phyloP scores from a whole-genome alignment of 2,888 invertebrate genomes.

The Pomacea canaliculata region DNA sequence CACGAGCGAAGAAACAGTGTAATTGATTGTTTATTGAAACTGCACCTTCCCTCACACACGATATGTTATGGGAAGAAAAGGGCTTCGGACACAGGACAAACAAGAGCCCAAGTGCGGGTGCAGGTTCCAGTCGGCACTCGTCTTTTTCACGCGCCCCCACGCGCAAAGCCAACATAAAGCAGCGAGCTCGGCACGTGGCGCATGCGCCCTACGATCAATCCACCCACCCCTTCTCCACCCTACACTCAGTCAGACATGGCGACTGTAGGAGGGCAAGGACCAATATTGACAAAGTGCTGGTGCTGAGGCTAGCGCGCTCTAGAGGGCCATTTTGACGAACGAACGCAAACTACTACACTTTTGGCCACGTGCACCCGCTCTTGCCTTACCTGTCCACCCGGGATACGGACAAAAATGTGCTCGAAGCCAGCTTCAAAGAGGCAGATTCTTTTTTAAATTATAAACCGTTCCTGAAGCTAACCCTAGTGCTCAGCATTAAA shows the following conservation, averaged over 20 bases:
- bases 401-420: too few relatives aligned
- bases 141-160: slow-evolving; percentile 7
- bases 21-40: too few relatives aligned
- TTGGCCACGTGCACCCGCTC: slow-evolving; percentile 1
- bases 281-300: slow-evolving; percentile 11
- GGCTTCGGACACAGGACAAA: neutral
- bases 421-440: too few relatives aligned
- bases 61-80: neutral
- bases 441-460: too few relatives aligned
- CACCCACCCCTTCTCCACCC: neutral
- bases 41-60: neutral
- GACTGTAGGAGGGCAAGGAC: neutral
- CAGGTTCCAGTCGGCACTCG: neutral
- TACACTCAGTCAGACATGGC: too few relatives aligned
- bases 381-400: neutral
- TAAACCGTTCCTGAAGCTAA: too few relatives aligned
- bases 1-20: too few relatives aligned
- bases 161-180: neutral
- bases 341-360: slow-evolving; percentile 4
- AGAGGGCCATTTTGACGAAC: slow-evolving; percentile 16
- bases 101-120: neutral
- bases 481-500: too few relatives aligned
- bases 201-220: slow-evolving; percentile 13
- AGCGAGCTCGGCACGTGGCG: slow-evolving; percentile 1
- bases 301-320: neutral